Evolutionary conservation across 2,113 vertebrate genomes (phyloP), one percentile per base, ranked within the genome.

Genomic region (Pantherophis guttatus): DNA sequence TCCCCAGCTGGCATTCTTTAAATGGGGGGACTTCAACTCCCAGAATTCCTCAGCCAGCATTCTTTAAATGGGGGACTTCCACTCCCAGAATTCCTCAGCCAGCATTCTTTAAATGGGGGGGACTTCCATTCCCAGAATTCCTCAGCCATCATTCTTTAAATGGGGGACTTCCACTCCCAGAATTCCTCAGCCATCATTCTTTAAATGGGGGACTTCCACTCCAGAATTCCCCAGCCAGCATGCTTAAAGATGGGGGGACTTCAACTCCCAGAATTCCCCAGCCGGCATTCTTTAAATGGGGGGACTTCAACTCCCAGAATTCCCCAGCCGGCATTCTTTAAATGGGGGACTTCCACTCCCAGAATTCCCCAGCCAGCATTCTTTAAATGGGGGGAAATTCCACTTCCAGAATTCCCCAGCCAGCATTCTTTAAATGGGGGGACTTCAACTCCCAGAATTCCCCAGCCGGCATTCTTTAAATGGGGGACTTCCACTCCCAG

Each of bases 141-240:
- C 5, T 3, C 13, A n/a, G 4, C 0, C n/a, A 2, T 0, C n/a
- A 81, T 0, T 0, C 19, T 57, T 57, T 57, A 57, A 57, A 21
- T 2, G 19, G 6, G 6, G 6, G 57, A 23, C 1, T 23, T 8
- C 55, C 5, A 0, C 0, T 58, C 19, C 57, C 52, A 52, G 52
- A 58, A 58, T 23, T 23, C 55, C 19, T 6, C 19, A 58, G 19
- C 0, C 1, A 0, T 6, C 57, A 58, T 0, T 10, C 3, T 5
- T 26, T 3, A 50, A 50, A 21, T 24, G 11, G 0, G 2, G 86
- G 86, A 29, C 0, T 10, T 15, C 1, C 0, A 15, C 0, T 6
- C 44, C 29, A 81, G 15, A 81, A 81, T n/a, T 0, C 0, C 5
- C 29, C n/a, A 33, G 4, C 0, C 5, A 1, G 1, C 70, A 81